Base-by-base conservation (phyloP, 2,797 vertebrate species). In the Onychomys arenicola region DNA sequence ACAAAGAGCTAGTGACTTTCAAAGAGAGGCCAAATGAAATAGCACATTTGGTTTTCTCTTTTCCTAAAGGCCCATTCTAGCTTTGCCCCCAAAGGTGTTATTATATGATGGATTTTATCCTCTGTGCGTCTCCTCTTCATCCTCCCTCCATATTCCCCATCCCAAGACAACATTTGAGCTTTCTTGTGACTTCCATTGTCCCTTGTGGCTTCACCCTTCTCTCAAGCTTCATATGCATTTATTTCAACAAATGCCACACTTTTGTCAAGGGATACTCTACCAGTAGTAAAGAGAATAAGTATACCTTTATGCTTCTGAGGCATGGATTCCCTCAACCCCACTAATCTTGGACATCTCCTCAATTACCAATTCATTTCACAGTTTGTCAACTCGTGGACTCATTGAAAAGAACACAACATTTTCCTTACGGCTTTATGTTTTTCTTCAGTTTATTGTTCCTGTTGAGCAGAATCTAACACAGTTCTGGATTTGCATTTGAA, bases 361-460 rank as follows among this genome's bases (percentile, higher is more conserved):
- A 75, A 17, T 93, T 71, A 65, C 59, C 77, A 90, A 0, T 75
- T 78, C 23, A 73, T 84, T 90, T 91, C 78, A 40, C 59, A 59
- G 34, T 82, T 93, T 93, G 37, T 94, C 90, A 80, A 77, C 90
- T 89, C 59, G 65, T 49, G 17, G 16, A 49, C n/a, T 92, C 49
- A 37, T 61, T 86, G 65, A 84, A 76, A 87, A 96, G 14, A 93
- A 95, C 81, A 11, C 6, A 49, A 8, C 8, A 19, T 37, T 94
- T 93, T 75, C 49, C 29, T 71, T n/a, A 88, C 93, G 57, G 19
- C 52, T 83, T 81, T 83, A 34, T n/a, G 76, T 85, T 89, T 81
- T 93, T n/a, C 65, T 77, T 90, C 80, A 89, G 63, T 49, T 86
- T 61, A 90, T 55, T 77, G 3, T 73, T 85, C 19, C 25, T 61